These are phyloP conservation scores for Apotomis capreana DNA, from an alignment of 2,888 invertebrate species.

Conservation along the genomic window DNA sequence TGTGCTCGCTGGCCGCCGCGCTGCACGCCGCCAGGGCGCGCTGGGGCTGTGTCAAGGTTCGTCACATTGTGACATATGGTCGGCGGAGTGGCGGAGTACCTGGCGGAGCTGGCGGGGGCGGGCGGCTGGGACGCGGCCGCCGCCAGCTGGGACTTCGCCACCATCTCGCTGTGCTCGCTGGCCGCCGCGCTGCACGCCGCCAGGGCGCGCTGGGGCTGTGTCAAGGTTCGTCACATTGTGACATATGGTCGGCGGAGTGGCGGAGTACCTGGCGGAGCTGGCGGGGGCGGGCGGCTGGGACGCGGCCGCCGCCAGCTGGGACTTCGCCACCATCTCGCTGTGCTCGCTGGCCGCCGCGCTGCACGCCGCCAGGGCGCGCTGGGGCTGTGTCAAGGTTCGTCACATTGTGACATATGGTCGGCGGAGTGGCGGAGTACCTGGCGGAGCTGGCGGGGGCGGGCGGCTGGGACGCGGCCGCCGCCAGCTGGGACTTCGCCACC, in stretches of 20 bases:
- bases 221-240: constrained; percentile 82
- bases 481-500: constrained; percentile 89
- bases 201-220: constrained; percentile 63
- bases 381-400: constrained; percentile 81
- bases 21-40: no score
- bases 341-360: constrained; percentile 86
- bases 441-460: constrained; percentile 46
- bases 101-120: constrained; percentile 46
- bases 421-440: no score
- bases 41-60: no score
- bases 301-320: constrained; percentile 85
- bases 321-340: constrained; percentile 87
- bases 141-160: constrained; percentile 89
- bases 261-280: no score
- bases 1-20: no score
- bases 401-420: no score
- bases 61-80: no score
- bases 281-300: constrained; percentile 58
- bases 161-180: constrained; percentile 88
- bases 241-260: no score
- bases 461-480: constrained; percentile 65
- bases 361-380: constrained; percentile 63
- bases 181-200: constrained; percentile 79
- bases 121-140: constrained; percentile 65
- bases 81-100: no score